Evolutionary conservation across 2,113 vertebrate genomes (phyloP).

Genomic region (Sterrhoptilus dennistouni): DNA sequence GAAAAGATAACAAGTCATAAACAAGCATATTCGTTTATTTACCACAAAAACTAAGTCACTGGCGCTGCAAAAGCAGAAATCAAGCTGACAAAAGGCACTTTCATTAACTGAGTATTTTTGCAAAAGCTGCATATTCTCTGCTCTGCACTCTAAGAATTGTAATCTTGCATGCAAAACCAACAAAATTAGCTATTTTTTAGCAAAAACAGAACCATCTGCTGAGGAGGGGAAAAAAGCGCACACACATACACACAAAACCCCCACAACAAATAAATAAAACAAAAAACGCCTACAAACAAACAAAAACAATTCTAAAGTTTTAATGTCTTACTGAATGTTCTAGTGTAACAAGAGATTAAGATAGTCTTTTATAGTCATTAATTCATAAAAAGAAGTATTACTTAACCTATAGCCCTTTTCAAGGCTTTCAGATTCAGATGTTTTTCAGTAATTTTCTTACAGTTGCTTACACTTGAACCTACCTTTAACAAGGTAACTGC

Average conservation of each 20-base stretch:
- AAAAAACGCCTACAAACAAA: not conserved
- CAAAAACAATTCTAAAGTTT: not conserved
- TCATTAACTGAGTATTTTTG: not conserved
- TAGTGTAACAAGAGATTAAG: not conserved
- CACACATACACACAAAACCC: too few species aligned
- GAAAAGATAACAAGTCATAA: not conserved
- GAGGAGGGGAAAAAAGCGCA: not conserved
- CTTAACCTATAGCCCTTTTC: not conserved
- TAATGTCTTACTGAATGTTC: not conserved
- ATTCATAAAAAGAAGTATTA: not conserved
- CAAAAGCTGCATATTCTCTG: not conserved
- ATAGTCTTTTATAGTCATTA: not conserved
- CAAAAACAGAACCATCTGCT: conserved; percentile 23
- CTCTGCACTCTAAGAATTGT: not conserved
- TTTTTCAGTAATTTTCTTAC: not conserved
- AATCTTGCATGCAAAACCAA: not conserved
- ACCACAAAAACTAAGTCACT: not conserved
- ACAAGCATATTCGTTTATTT: not conserved
- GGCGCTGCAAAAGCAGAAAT: not conserved
- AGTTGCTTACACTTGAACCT: not conserved
- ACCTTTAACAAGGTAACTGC: not conserved
- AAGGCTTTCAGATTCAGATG: not conserved
- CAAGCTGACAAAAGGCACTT: not conserved
- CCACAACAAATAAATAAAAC: not conserved
- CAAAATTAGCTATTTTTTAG: not conserved